Evolutionary conservation across 37 sponge, comb jelly and placozoan genomes (phyloP).

Genomic region (Crambe crambe): DNA sequence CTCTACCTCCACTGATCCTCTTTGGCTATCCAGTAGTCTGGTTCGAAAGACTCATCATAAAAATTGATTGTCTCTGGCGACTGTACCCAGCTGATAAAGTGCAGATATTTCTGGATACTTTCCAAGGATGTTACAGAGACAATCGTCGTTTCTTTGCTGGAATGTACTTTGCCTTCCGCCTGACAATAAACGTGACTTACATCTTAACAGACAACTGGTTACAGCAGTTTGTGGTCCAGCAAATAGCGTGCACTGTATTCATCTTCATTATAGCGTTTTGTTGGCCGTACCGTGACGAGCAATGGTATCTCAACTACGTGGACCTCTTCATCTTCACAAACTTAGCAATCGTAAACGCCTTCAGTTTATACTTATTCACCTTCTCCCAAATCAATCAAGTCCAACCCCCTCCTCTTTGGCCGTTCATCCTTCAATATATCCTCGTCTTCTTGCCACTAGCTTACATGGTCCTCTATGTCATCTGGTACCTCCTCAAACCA

Average conservation of each 20-base stretch:
- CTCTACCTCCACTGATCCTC: slow-evolving; percentile 25
- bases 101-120: slow-evolving; percentile 35
- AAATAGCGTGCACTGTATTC: slow-evolving; percentile 2
- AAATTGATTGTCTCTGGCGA: background rate
- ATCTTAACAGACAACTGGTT: background rate
- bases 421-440: slow-evolving; percentile 19
- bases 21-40: slow-evolving; percentile 34
- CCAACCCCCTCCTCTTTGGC: background rate
- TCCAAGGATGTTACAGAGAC: slow-evolving; percentile 60
- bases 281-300: slow-evolving; percentile 38
- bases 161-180: slow-evolving; percentile 42
- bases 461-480: slow-evolving; percentile 19
- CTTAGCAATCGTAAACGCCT: slow-evolving; percentile 21
- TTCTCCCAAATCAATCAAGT: background rate
- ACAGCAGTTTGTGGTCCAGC: slow-evolving; percentile 13
- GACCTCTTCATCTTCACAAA: slow-evolving; percentile 43
- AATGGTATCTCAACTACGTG: slow-evolving; percentile 16
- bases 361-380: slow-evolving; percentile 34
- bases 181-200: slow-evolving; percentile 1
- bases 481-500: background rate
- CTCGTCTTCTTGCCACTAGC: slow-evolving; percentile 12
- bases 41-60: slow-evolving; percentile 6
- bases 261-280: slow-evolving; percentile 5
- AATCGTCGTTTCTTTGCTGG: slow-evolving; percentile 54
- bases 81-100: slow-evolving; percentile 33